Base-by-base conservation (phyloP, 35 echinoderm and acorn worm genomes). In the Apostichopus californicus region DNA sequence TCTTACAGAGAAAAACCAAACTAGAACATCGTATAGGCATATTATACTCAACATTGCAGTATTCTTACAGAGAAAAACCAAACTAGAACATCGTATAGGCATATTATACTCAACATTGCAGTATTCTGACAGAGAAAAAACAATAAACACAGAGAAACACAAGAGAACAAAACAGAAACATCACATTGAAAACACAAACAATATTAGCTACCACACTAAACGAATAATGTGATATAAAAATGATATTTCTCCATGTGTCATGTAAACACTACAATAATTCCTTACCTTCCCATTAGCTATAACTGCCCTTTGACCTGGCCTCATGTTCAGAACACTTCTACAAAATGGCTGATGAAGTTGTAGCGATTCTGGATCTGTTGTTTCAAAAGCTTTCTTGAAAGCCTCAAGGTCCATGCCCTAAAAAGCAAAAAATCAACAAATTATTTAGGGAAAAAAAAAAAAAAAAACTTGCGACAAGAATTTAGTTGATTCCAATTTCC, bases 281-380 rank as follows among this genome's bases (percentile, higher is more conserved):
- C 96, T 93, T 87, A 99, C 95, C 93, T 93, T 99, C 66, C 97
- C 97, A 90, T 96, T 99, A 10, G 89, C 93, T 8, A 99, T 61
- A 11, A 99, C 25, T 56, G 95, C 95, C 34, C 95, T 93, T 72
- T 96, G 79, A 64, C 97, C 97, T 83, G 77, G 91, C 46, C 60
- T 23, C 59, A 96, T 13, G 20, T 90, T 78, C 17, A 99, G 80
- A 5, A 95, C 92, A 53, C 91, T 92, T 8, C 66, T 63, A 64
- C 90, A 68, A 61, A 95, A 99, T 13, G 59, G 72, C 14, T 91
- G 91, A 12, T 99, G 93, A 7, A 90, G 77, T 81, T 93, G 81
- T 13, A 96, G 53, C 10, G 94, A 58, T 14, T 79, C 56, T 15
- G 63, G 14, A 18, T 71, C 22, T 10, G 60, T 56, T 10, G 80